Conservation (phyloP, 1,140 invertebrate genomes). For the Drosophila arawakana region DNA sequence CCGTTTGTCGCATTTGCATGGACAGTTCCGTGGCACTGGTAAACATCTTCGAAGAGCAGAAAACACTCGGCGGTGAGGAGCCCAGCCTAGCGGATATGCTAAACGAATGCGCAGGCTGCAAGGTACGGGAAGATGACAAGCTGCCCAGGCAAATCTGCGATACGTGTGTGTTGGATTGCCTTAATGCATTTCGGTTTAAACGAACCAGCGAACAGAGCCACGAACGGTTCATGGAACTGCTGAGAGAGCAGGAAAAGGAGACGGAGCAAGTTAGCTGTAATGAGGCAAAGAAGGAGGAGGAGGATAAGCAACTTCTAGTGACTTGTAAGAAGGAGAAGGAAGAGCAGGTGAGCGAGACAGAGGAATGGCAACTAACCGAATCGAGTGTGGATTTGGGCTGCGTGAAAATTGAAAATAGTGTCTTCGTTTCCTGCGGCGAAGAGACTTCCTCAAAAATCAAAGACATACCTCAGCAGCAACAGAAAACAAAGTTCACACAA, state of each 20-base stretch:
- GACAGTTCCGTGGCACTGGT: background rate
- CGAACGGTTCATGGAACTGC: background rate
- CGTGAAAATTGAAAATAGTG: background rate
- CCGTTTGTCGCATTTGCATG: conserved; percentile 9
- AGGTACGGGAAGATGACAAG: background rate
- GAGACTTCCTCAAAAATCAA: background rate
- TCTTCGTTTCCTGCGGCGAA: background rate
- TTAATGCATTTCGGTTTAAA: conserved; percentile 13
- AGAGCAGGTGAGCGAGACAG: background rate
- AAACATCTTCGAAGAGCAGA: background rate
- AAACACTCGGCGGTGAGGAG: background rate
- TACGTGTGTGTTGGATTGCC: background rate
- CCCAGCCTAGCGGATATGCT: conserved; percentile 3
- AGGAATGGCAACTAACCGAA: background rate
- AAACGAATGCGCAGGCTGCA: background rate
- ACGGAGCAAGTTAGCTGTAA: background rate
- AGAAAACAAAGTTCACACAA: too few relatives aligned
- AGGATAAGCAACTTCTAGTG: too few relatives aligned
- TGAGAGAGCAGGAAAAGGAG: background rate
- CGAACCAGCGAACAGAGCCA: conserved; percentile 1
- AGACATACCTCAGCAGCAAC: too few relatives aligned
- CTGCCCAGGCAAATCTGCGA: conserved; percentile 1
- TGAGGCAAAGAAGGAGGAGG: too few relatives aligned
- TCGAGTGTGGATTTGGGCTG: background rate
- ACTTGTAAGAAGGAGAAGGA: too few relatives aligned